Conservation (phyloP, 2,797 vertebrate genomes). For the Carcharodon carcharias region DNA sequence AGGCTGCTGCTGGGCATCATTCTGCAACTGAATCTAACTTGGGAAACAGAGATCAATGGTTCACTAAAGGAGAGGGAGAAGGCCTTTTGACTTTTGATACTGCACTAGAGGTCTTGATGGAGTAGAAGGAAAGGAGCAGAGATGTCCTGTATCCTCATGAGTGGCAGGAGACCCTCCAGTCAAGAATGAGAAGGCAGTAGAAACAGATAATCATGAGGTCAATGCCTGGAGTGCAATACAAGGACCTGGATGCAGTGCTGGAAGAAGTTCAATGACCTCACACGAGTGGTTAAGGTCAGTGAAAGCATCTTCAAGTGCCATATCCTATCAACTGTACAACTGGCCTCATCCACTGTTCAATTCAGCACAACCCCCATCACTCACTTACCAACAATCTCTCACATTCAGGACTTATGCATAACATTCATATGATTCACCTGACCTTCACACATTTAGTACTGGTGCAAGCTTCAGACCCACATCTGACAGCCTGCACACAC, state of each 20-base stretch:
- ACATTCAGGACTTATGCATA: too few species aligned
- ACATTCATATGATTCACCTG: too few species aligned
- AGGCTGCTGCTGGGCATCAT: not conserved
- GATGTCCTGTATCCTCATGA: not conserved
- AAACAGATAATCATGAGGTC: not conserved
- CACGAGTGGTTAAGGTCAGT: not conserved
- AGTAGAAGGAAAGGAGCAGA: not conserved
- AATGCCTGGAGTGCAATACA: not conserved
- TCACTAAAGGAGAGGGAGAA: not conserved
- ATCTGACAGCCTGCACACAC: too few species aligned
- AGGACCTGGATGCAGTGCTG: not conserved
- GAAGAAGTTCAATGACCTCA: not conserved
- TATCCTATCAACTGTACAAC: too few species aligned
- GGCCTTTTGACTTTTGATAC: not conserved
- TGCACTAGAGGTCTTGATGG: not conserved
- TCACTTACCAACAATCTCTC: too few species aligned
- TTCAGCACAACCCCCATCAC: too few species aligned
- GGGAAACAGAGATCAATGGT: not conserved
- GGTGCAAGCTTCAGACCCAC: too few species aligned
- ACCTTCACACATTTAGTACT: too few species aligned
- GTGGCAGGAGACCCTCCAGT: not conserved
- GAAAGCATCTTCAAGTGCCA: not conserved
- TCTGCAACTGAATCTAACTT: not conserved
- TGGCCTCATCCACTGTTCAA: too few species aligned
- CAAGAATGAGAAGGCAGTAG: not conserved